Evolutionary conservation across 2,888 invertebrate species (phyloP), one percentile per base, ranked within the genome.

Genomic region (Pseudoips prasinana): DNA sequence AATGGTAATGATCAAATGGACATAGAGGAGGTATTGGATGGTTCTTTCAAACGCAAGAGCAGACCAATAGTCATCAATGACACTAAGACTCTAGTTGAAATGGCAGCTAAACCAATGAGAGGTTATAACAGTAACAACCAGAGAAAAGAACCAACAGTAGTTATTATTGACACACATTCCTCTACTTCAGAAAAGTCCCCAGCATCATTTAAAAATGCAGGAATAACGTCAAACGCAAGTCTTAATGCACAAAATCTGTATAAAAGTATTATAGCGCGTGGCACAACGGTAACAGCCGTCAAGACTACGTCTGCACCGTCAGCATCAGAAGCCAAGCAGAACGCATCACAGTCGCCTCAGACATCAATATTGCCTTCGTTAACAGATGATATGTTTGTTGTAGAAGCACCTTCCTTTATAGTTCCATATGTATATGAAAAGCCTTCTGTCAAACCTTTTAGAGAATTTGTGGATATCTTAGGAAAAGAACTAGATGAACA

Each of bases 371-470:
- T 97, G 55, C 96, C 96, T 0, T 94, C 95, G 4, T 77, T 97
- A 10, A 96, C 96, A 9, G 96, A 97, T 71, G 96, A 97, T 60
- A 96, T 96, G 94, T 96, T 94, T 73, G 96, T 97, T 7, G 94
- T 97, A 6, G 96, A 97, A 78, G 96, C 96, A 14, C 96, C 97
- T 3, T 96, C 96, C 10, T 96, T 97, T 69, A 96, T 97, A 68
- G 96, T 97, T 54, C 97, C 97, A 26, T 97, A 97, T 73, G 95
- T 97, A 10, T 96, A 96, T 78, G 96, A 97, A 73, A 96, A 96
- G 72, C 95, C 96, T 6, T 95, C 96, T 1, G 75, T 93, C 3
- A 93, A 94, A 60, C 93, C 94, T 36, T 91, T 96, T 45, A 93
- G 92, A 68, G 92, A 94, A 48, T 93, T 93, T 69, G 91, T 95